Conservation (phyloP, 2,113 vertebrate genomes). For the Corythoichthys intestinalis region DNA sequence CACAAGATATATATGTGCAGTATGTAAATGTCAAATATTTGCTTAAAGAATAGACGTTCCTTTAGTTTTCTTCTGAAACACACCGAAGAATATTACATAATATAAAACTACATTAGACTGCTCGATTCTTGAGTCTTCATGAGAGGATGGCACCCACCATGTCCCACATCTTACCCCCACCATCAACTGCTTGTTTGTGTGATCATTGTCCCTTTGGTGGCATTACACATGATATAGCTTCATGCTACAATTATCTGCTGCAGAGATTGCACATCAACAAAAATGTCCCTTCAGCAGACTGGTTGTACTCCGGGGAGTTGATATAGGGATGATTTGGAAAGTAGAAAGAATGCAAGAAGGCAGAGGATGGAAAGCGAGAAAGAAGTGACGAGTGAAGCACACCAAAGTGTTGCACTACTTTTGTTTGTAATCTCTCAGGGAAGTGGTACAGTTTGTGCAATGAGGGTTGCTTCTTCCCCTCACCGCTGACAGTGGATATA, state of each 20-base stretch:
- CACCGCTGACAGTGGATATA: constrained; percentile 56
- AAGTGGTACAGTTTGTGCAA: constrained; percentile 50
- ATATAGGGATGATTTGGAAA: constrained; percentile 39
- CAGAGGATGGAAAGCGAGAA: constrained; percentile 14
- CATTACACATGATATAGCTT: constrained; percentile 50
- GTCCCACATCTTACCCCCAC: constrained; percentile 25
- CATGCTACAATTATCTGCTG: constrained; percentile 62
- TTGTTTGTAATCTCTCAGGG: constrained; percentile 52
- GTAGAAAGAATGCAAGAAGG: constrained; percentile 15
- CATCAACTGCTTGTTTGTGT: constrained; percentile 47
- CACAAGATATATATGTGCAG: constrained; percentile 31
- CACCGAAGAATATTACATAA: constrained; percentile 10
- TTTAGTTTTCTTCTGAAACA: constrained; percentile 19
- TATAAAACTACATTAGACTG: constrained; percentile 6
- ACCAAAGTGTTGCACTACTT: constrained; percentile 52
- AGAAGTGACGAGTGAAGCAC: constrained; percentile 33
- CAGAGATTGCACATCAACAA: constrained; percentile 45
- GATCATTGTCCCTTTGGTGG: constrained; percentile 48
- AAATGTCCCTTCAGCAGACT: constrained; percentile 38
- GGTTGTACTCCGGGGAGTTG: constrained; percentile 34
- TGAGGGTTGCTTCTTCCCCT: constrained; percentile 68
- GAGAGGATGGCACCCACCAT: constrained; percentile 22
- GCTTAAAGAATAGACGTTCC: constrained; percentile 23
- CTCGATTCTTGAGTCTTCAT: constrained; percentile 3
- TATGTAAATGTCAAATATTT: constrained; percentile 17